Evolutionary conservation across 2,797 vertebrate genomes (phyloP).

Genomic region (Hydrolagus colliei): DNA sequence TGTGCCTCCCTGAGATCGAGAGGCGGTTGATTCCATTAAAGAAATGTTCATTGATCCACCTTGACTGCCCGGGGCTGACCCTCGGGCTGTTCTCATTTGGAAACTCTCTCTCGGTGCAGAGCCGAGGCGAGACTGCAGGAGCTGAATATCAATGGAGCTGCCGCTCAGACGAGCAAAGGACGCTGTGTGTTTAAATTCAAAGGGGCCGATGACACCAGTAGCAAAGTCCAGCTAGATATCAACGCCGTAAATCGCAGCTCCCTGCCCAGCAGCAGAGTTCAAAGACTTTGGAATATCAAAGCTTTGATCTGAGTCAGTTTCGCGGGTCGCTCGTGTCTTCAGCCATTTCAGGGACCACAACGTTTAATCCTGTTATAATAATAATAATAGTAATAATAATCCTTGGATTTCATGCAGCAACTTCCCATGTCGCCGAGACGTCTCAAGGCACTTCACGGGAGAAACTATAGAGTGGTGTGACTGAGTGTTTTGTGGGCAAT

Average conservation of each 20-base stretch:
- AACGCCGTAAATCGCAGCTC: neutral
- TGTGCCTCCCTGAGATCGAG: neutral
- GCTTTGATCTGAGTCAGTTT: neutral
- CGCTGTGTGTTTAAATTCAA: neutral
- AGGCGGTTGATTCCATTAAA: neutral
- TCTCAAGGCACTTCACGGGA: too few species aligned
- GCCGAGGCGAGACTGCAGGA: neutral
- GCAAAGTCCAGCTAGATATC: neutral
- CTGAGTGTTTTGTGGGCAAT: too few species aligned
- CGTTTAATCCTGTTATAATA: too few species aligned
- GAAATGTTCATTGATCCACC: neutral
- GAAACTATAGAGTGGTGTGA: too few species aligned
- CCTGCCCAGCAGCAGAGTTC: neutral
- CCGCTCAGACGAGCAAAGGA: neutral
- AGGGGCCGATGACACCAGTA: neutral
- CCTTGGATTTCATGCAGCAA: too few species aligned
- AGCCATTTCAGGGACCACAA: too few species aligned
- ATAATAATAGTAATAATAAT: too few species aligned
- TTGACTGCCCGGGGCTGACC: slow-evolving; percentile 1
- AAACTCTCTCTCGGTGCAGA: neutral
- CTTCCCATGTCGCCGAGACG: too few species aligned
- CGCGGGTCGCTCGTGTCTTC: too few species aligned
- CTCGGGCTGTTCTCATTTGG: neutral
- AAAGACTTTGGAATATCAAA: neutral
- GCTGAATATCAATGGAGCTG: neutral